Conservation (phyloP, 2,113 vertebrate genomes). For the Corythoichthys intestinalis region DNA sequence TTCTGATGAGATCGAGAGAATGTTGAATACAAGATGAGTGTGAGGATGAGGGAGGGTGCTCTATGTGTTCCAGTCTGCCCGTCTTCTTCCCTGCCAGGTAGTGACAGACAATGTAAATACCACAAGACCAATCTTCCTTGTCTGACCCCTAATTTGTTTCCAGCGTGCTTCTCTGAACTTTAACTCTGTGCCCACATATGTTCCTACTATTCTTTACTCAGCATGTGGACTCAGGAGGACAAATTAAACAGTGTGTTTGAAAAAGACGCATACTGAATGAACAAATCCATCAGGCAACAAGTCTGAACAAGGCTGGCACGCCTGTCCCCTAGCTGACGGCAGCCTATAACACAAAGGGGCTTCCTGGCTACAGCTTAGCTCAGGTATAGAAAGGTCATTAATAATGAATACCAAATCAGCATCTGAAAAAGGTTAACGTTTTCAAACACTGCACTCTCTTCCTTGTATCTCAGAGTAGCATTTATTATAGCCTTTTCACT, state of each 20-base stretch:
- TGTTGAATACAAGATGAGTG: constrained; percentile 47
- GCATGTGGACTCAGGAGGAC: constrained; percentile 38
- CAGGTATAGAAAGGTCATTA: constrained; percentile 68
- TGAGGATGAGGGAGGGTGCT: constrained; percentile 14
- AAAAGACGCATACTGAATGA: constrained; percentile 35
- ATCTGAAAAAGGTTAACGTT: constrained; percentile 68
- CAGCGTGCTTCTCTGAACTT: constrained; percentile 46
- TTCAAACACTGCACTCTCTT: constrained; percentile 48
- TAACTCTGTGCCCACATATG: constrained; percentile 35
- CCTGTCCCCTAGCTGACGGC: constrained; percentile 42
- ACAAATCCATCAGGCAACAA: constrained; percentile 56
- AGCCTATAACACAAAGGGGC: constrained; percentile 54
- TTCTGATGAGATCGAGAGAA: constrained; percentile 60
- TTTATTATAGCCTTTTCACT: constrained; percentile 68
- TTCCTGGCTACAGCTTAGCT: constrained; percentile 62
- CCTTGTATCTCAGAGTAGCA: constrained; percentile 59
- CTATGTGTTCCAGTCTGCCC: neutral
- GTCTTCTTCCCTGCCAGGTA: constrained; percentile 25
- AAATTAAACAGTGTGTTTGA: constrained; percentile 56
- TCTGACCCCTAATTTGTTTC: constrained; percentile 51
- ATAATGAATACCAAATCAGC: constrained; percentile 72
- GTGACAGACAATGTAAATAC: constrained; percentile 37
- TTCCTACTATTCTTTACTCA: constrained; percentile 45
- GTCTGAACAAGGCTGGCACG: constrained; percentile 47
- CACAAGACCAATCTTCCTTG: constrained; percentile 20